phyloP scores from a whole-genome alignment of 2,797 vertebrate species.

The Hemibagrus guttatus region DNA sequence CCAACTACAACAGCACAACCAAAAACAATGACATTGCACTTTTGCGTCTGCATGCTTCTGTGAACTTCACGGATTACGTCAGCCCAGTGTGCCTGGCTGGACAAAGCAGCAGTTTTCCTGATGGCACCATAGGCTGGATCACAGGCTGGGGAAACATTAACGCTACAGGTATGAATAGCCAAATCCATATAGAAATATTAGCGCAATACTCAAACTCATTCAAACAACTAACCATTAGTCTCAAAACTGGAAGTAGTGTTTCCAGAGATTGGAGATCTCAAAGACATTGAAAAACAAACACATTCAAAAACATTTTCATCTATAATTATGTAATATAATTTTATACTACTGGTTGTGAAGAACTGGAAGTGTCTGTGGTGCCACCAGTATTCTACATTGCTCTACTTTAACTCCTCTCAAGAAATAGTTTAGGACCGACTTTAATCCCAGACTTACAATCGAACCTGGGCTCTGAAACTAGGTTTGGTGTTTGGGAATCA shows the following conservation, averaged over 20 bases:
- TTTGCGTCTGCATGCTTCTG: conserved; percentile 36
- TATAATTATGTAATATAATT: too few species aligned
- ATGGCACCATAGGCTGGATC: conserved; percentile 45
- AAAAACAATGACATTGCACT: conserved; percentile 54
- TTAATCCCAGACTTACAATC: not conserved
- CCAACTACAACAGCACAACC: conserved; percentile 31
- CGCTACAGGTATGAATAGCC: conserved; percentile 28
- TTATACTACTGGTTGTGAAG: too few species aligned
- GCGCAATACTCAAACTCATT: not conserved
- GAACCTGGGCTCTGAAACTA: not conserved
- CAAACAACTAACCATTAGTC: not conserved
- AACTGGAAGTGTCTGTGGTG: too few species aligned
- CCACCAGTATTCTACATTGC: too few species aligned
- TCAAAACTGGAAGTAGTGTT: not conserved
- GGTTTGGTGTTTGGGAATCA: not conserved
- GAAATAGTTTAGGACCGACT: not conserved
- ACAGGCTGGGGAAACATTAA: conserved; percentile 53
- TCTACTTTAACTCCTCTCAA: not conserved
- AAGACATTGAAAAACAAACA: too few species aligned
- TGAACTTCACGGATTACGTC: conserved; percentile 61
- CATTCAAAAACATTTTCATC: too few species aligned
- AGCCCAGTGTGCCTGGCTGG: conserved; percentile 69
- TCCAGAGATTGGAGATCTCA: too few species aligned
- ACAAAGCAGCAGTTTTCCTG: conserved; percentile 18
- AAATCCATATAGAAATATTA: not conserved